phyloP scores from a whole-genome alignment of 2,797 vertebrate genomes.

The Oreortyx pictus region DNA sequence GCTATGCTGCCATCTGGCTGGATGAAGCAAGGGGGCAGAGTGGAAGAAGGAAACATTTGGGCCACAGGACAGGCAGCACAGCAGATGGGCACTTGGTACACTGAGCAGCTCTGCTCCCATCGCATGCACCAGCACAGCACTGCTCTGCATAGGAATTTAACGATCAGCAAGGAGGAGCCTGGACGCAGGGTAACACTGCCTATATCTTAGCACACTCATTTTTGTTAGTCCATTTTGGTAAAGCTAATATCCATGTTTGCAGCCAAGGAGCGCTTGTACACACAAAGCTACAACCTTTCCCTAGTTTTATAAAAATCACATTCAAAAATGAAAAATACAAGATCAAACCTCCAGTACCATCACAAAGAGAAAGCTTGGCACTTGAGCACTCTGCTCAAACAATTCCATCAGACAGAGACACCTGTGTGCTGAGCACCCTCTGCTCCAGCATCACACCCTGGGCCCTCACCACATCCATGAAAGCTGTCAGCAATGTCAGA shows the following conservation, averaged over 20 bases:
- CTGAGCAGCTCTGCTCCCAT: neutral
- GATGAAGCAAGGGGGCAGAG: neutral
- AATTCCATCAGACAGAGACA: neutral
- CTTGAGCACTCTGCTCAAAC: neutral
- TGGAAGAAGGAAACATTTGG: fast-evolving
- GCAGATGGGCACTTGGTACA: neutral
- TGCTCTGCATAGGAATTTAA: neutral
- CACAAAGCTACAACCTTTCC: neutral
- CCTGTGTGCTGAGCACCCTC: fast-evolving
- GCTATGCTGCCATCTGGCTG: neutral
- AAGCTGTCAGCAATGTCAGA: neutral
- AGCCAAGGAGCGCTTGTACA: neutral
- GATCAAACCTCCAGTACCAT: neutral
- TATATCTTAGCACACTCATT: neutral
- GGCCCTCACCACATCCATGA: neutral
- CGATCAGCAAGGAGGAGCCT: neutral
- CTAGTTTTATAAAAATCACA: neutral
- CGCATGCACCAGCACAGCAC: fast-evolving
- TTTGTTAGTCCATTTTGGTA: neutral
- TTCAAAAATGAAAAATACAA: neutral
- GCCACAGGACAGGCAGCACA: neutral
- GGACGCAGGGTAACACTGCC: neutral
- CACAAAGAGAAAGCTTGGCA: neutral
- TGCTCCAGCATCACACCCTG: neutral
- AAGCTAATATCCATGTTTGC: neutral